phyloP scores from a whole-genome alignment of 2,888 invertebrate species.

The Serrognathus titanus region DNA sequence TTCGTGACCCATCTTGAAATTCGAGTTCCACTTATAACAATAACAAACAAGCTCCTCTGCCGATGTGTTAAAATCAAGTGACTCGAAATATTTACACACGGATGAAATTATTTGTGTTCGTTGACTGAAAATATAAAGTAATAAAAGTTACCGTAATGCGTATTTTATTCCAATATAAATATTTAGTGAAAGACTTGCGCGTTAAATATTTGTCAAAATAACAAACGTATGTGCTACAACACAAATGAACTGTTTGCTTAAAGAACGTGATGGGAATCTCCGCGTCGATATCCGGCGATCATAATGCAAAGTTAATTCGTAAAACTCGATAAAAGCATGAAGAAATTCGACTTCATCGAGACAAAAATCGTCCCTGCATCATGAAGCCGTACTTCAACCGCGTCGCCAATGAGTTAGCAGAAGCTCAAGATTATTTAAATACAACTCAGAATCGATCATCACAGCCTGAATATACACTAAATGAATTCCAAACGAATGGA shows the following conservation, averaged over 20 bases:
- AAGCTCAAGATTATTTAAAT: slow-evolving; percentile 13
- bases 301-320: not conserved
- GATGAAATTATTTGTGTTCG: not conserved
- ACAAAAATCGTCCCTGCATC: slow-evolving; percentile 28
- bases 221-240: not conserved
- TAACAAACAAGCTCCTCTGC: not conserved
- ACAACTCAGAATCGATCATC: not conserved
- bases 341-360: slow-evolving; percentile 13
- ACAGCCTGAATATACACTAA: not conserved
- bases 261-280: slow-evolving; percentile 2
- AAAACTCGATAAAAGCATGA: not conserved
- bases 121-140: not conserved
- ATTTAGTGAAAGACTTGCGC: slow-evolving; percentile 5
- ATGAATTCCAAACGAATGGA: slow-evolving; percentile 4
- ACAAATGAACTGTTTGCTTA: not conserved
- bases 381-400: slow-evolving; percentile 39
- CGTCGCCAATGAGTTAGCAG: slow-evolving; percentile 25
- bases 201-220: slow-evolving; percentile 9
- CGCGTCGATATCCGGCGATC: not conserved
- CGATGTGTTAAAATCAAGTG: not conserved
- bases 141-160: not conserved
- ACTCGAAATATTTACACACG: not conserved
- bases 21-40: not conserved
- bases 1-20: slow-evolving; percentile 6
- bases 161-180: slow-evolving; percentile 4